A percentile compares a stretch with the other conserved stretches of the same genome.
Evolutionary conservation across 2,888 invertebrate species (phyloP).

Genomic region (Agrochola macilenta): DNA sequence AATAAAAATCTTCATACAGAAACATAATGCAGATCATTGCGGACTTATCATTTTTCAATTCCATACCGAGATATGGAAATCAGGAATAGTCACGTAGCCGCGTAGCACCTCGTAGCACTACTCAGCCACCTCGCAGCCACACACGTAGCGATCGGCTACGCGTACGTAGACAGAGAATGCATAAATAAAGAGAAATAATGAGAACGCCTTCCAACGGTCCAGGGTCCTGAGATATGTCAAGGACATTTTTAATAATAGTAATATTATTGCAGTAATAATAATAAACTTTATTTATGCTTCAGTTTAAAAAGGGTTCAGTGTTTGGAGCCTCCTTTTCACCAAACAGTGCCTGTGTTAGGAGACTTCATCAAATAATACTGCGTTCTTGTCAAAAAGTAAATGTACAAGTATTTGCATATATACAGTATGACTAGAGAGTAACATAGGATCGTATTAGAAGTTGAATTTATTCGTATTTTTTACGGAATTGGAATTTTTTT

Average conservation of each 20-base stretch:
- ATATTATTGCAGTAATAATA: too few relatives aligned
- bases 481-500: neutral
- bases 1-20: neutral
- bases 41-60: slow-evolving; percentile 27
- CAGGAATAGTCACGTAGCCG: slow-evolving; percentile 32
- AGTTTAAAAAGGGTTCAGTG: neutral
- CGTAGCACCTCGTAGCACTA: slow-evolving; percentile 25
- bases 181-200: neutral
- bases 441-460: neutral
- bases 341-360: neutral
- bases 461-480: neutral
- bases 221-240: too few relatives aligned
- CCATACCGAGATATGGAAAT: slow-evolving; percentile 8
- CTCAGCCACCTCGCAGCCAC: slow-evolving; percentile 3
- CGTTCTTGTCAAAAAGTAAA: neutral
- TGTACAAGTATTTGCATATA: neutral
- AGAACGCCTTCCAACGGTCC: too few relatives aligned
- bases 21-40: slow-evolving; percentile 3
- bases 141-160: slow-evolving; percentile 34
- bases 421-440: neutral
- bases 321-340: neutral
- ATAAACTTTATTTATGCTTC: neutral
- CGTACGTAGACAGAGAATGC: slow-evolving; percentile 16
- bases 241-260: too few relatives aligned
- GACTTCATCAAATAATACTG: neutral